A percentile compares a stretch with the other conserved stretches of the same genome.
Conservation (phyloP, 2,113 vertebrate genomes). For the Tichodroma muraria region DNA sequence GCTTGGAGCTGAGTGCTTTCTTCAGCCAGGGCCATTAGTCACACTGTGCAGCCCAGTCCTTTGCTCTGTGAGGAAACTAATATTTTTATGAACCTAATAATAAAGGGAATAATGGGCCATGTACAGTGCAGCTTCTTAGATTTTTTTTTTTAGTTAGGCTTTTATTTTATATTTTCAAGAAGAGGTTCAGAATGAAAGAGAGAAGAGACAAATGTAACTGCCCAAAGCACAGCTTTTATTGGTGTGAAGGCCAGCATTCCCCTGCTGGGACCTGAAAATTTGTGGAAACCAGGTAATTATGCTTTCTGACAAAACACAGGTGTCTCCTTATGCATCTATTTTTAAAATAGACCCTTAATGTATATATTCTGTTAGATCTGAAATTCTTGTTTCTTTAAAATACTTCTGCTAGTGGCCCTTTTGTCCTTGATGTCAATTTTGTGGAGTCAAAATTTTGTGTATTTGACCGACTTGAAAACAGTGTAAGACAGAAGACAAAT, state of each 20-base stretch:
- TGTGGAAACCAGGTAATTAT: background rate
- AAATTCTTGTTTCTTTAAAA: background rate
- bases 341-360: background rate
- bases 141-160: background rate
- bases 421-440: background rate
- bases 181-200: background rate
- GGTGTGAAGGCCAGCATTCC: background rate
- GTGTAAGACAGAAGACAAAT: background rate
- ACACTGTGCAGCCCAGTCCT: background rate
- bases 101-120: background rate
- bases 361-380: background rate
- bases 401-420: background rate
- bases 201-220: background rate
- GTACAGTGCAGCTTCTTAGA: background rate
- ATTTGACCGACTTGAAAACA: background rate
- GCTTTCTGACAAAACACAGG: background rate
- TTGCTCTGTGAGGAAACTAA: background rate
- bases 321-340: background rate
- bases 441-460: background rate
- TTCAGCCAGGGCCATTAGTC: background rate
- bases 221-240: background rate
- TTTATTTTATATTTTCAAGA: background rate
- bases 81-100: constrained; percentile 21
- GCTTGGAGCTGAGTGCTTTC: background rate
- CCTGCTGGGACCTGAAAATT: background rate